A percentile compares a stretch with the other conserved stretches of the same genome.
Conservation (phyloP, 2,113 vertebrate genomes). For the Gymnarchus niloticus region DNA sequence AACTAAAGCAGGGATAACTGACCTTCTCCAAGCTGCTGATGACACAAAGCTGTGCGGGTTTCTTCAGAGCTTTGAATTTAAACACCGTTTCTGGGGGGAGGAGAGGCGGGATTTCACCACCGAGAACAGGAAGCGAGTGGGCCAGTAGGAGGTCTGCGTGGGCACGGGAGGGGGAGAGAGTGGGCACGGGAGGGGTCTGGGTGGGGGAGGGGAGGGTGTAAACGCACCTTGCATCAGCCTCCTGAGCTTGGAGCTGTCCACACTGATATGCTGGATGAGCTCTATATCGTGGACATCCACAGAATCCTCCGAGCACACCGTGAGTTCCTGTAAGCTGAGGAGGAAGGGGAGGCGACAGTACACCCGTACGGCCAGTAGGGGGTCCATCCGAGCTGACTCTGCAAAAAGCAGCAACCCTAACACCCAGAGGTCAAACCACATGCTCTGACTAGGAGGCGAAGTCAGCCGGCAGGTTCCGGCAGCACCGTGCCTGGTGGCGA, state of each 20-base stretch:
- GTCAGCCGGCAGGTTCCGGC: too few species aligned
- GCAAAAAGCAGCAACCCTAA: too few species aligned
- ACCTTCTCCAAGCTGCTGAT: constrained; percentile 98
- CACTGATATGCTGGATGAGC: constrained; percentile 93
- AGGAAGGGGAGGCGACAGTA: constrained; percentile 32
- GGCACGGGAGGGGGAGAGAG: too few species aligned
- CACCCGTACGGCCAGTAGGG: too few species aligned
- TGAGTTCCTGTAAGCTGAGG: constrained; percentile 95
- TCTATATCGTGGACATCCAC: constrained; percentile 98
- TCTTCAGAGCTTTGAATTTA: constrained; percentile 97
- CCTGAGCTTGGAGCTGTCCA: constrained; percentile 93
- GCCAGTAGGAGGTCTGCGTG: too few species aligned
- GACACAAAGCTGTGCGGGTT: constrained; percentile 89
- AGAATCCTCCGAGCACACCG: constrained; percentile 92
- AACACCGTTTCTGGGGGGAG: constrained; percentile 96
- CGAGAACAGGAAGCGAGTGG: too few species aligned
- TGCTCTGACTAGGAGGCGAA: too few species aligned
- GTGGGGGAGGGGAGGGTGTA: too few species aligned
- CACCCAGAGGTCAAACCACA: too few species aligned
- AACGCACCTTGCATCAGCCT: constrained; percentile 91
- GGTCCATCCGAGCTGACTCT: too few species aligned
- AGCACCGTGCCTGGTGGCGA: constrained; percentile 85
- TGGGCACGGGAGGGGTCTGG: too few species aligned
- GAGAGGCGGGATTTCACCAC: too few species aligned
- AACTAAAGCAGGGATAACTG: constrained; percentile 21